Percentiles rank a stretch among this genome's conserved stretches.
These are phyloP conservation scores for Rhadinocentrus ornatus DNA, from an alignment of 2,797 vertebrate genomes.

Conservation along the genomic window DNA sequence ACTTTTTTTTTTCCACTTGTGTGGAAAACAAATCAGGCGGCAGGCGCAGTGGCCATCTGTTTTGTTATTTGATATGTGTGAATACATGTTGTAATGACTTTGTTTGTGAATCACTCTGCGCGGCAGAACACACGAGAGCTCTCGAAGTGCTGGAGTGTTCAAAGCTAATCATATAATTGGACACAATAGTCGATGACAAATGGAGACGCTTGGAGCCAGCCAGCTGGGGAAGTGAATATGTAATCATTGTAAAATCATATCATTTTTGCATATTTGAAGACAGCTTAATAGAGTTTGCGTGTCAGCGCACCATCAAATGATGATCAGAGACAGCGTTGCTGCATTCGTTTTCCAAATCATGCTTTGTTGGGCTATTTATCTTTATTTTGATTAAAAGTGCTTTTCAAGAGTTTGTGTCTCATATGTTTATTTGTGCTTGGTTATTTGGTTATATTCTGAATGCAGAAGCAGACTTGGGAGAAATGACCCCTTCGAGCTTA, in stretches of 20 bases:
- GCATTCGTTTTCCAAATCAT: conserved; percentile 73
- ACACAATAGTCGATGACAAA: conserved; percentile 99
- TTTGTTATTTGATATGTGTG: conserved; percentile 99
- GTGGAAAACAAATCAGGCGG: conserved; percentile 98
- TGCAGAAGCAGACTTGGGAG: conserved; percentile 29
- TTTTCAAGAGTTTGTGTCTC: conserved; percentile 40
- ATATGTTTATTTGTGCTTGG: conserved; percentile 19
- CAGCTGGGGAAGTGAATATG: conserved; percentile 99
- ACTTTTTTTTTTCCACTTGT: conserved; percentile 92
- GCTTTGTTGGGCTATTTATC: conserved; percentile 64
- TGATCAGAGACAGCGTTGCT: conserved; percentile 78
- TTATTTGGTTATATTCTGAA: conserved; percentile 15
- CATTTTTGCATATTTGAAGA: conserved; percentile 99
- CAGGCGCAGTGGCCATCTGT: conserved; percentile 99
- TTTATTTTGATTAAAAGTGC: conserved; percentile 53
- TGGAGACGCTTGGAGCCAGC: conserved; percentile 99
- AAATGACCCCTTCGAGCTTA: conserved; percentile 23
- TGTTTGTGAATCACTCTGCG: conserved; percentile 99
- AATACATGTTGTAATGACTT: conserved; percentile 99
- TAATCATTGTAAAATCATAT: conserved; percentile 99
- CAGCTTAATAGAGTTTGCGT: conserved; percentile 97
- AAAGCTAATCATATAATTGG: conserved; percentile 99
- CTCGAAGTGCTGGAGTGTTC: conserved; percentile 99
- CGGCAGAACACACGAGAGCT: conserved; percentile 98
- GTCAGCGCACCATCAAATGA: conserved; percentile 87